Conservation (phyloP, 2,113 vertebrate species). For the Galbula dea region DNA sequence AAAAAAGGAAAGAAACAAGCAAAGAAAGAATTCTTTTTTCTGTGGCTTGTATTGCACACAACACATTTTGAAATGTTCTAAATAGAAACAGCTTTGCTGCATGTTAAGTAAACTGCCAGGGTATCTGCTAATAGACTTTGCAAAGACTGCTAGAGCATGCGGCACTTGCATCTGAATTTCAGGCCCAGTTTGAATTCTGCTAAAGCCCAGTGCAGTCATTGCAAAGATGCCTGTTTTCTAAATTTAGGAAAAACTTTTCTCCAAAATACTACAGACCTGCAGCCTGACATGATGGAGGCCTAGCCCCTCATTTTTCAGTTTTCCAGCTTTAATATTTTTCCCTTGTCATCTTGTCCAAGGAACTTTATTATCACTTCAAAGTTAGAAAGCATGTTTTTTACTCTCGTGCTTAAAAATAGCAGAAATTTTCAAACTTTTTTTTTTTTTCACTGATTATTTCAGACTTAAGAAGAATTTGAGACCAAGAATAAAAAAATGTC, state of each 20-base stretch:
- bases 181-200: neutral
- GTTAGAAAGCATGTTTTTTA: neutral
- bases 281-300: neutral
- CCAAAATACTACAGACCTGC: neutral
- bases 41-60: neutral
- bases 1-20: neutral
- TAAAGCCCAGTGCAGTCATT: neutral
- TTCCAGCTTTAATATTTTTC: neutral
- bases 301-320: neutral
- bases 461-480: neutral
- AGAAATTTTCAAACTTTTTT: neutral
- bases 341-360: neutral
- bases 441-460: neutral
- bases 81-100: neutral
- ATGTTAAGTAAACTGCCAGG: neutral
- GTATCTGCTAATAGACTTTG: neutral
- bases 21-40: neutral
- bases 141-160: neutral
- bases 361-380: neutral
- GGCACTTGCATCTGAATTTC: neutral
- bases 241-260: neutral
- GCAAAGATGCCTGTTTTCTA: neutral
- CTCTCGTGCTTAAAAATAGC: neutral
- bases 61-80: neutral
- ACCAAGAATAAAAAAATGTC: neutral